Percentiles rank a stretch among this genome's conserved stretches.
Evolutionary conservation across 2,888 invertebrate genomes (phyloP).

Genomic region (Palloptera scutellata): DNA sequence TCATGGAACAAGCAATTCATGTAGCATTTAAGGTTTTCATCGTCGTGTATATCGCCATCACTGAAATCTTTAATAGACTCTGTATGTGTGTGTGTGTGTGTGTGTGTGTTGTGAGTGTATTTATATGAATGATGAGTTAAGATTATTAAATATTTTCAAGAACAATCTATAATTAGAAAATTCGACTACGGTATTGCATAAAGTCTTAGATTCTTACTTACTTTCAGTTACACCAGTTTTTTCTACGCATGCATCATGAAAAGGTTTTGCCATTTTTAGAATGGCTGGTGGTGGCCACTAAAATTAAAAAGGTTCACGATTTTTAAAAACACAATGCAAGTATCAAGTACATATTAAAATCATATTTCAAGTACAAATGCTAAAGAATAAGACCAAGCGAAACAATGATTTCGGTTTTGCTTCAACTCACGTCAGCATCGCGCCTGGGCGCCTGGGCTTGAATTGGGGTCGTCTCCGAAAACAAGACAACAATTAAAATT

Average conservation of each 20-base stretch:
- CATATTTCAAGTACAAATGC: constrained; percentile 20
- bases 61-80: constrained; percentile 63
- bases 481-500: constrained; percentile 53
- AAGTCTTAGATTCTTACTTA: constrained; percentile 32
- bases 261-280: constrained; percentile 55
- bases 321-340: neutral
- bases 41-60: constrained; percentile 63
- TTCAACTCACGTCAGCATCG: constrained; percentile 52
- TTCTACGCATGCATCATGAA: constrained; percentile 56
- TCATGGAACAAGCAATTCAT: constrained; percentile 64
- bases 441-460: constrained; percentile 58
- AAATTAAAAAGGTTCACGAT: constrained; percentile 19
- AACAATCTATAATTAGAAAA: too few relatives aligned
- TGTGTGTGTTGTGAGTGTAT: too few relatives aligned
- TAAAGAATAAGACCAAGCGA: neutral
- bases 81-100: constrained; percentile 26
- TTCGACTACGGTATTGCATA: too few relatives aligned
- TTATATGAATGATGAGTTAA: too few relatives aligned
- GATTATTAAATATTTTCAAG: too few relatives aligned
- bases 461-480: constrained; percentile 43
- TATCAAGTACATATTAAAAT: constrained; percentile 11
- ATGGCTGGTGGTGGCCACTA: constrained; percentile 61
- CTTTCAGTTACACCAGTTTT: constrained; percentile 61
- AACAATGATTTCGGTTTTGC: neutral
- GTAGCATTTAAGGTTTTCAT: constrained; percentile 62